Evolutionary conservation across 2,888 invertebrate species (phyloP).

Genomic region (Troides helena): DNA sequence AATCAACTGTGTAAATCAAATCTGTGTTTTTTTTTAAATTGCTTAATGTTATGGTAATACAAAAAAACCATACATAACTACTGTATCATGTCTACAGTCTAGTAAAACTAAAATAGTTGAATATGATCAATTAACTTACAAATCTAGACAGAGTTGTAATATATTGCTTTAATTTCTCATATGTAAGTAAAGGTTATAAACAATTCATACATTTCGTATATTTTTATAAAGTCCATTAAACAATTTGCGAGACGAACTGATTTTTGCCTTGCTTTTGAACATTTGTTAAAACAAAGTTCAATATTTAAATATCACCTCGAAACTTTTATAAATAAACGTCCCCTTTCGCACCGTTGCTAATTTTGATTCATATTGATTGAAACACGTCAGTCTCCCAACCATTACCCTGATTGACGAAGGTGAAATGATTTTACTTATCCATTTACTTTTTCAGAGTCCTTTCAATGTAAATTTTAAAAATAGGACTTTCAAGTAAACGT

Average conservation of each 20-base stretch:
- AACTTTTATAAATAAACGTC: conserved; percentile 12
- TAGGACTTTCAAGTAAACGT: neutral
- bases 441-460: conserved; percentile 7
- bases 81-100: too few species aligned
- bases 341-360: conserved; percentile 11
- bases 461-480: conserved; percentile 5
- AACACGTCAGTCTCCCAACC: conserved; percentile 14
- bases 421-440: conserved; percentile 12
- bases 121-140: too few species aligned
- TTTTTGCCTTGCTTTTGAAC: too few species aligned
- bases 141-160: too few species aligned
- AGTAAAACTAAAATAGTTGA: too few species aligned
- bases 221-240: neutral
- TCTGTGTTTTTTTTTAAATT: too few species aligned
- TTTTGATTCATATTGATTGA: conserved; percentile 22
- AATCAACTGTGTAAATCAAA: too few species aligned
- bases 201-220: too few species aligned
- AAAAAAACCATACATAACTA: too few species aligned
- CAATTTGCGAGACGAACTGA: neutral
- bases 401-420: conserved; percentile 21
- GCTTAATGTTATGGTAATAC: too few species aligned
- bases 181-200: too few species aligned
- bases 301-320: neutral
- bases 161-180: too few species aligned
- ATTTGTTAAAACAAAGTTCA: neutral